Base-by-base conservation (phyloP, 2,797 vertebrate genomes). In the Staurois parvus region DNA sequence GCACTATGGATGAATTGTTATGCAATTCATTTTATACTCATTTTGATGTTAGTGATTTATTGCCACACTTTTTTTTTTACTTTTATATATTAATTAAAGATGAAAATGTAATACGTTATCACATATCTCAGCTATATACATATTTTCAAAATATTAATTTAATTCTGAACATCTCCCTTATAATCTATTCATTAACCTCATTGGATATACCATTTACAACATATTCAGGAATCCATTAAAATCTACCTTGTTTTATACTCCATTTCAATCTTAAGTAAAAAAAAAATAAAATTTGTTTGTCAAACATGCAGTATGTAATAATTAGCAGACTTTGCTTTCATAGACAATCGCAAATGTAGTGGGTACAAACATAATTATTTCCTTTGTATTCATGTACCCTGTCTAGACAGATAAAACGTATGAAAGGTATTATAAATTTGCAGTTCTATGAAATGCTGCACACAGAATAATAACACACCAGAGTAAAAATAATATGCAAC, bases 281-380 rank as follows among this genome's bases (percentile, higher is more conserved):
- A 70, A 72, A 59, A 29, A 72, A 72, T 42, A 34, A 70, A 52
- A 70, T 80, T 56, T 72, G 5, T 45, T 70, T 72, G 29, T 48
- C 37, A 79, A 28, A 79, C 42, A 79, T 29, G 7, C 34, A 29
- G 28, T 80, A 68, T 56, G 37, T 42, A 40, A n/a, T 72, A 72
- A 80, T 80, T 80, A 80, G 30, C 24, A 80, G 42, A 52, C 40
- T 52, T 56, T 34, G 69, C n/a, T 80, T 70, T 80, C 30, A 80
- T 70, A 42, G 32, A 59, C 30, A 34, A 59, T 59, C 72, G 59
- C 15, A 72, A 72, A 59, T 72, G 29, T 19, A 0, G 28, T 11
- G 42, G 7, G 24, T 52, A 52, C 32, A 59, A 80, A 70, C 69
- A 80, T 48, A 17, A 70, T 15, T 26, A 34, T 56, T 37, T 52